Percentiles rank a stretch among this genome's conserved stretches.
phyloP scores from a whole-genome alignment of 2,113 vertebrate species.

The Pelodiscus sinensis region DNA sequence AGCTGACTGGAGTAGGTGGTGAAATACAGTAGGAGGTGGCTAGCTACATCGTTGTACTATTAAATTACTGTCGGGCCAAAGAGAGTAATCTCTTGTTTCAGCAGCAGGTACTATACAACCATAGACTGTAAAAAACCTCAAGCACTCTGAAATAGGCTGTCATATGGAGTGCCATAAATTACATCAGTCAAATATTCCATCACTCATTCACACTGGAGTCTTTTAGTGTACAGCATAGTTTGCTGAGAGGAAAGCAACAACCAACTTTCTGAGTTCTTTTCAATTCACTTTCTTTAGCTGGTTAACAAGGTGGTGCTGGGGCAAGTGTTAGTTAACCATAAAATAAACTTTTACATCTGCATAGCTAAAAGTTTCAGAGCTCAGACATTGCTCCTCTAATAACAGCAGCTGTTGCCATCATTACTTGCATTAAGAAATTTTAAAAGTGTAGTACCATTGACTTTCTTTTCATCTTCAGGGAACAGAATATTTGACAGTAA shows the following conservation, averaged over 20 bases:
- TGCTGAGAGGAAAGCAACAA: constrained; percentile 56
- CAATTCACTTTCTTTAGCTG: constrained; percentile 47
- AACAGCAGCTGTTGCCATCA: constrained; percentile 26
- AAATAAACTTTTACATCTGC: constrained; percentile 30
- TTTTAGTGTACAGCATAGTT: constrained; percentile 64
- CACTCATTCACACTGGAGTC: constrained; percentile 55
- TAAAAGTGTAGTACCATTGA: constrained; percentile 6
- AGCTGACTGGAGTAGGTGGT: constrained; percentile 58
- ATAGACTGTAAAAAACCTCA: constrained; percentile 74
- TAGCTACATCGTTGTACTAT: constrained; percentile 70
- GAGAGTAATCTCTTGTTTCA: constrained; percentile 80
- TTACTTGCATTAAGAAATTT: constrained; percentile 49
- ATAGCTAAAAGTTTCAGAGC: neutral
- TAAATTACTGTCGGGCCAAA: constrained; percentile 78
- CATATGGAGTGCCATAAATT: constrained; percentile 76
- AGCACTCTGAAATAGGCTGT: constrained; percentile 73
- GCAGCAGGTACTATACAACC: constrained; percentile 72
- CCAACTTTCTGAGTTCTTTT: constrained; percentile 59
- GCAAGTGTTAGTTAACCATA: constrained; percentile 61
- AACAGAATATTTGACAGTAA: constrained; percentile 50
- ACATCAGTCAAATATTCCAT: constrained; percentile 70
- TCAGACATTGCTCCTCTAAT: constrained; percentile 15
- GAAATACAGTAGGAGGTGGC: constrained; percentile 66
- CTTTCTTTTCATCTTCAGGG: constrained; percentile 59
- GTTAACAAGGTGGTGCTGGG: neutral